Evolutionary conservation across 2,797 vertebrate genomes (phyloP).

Genomic region (Chaenodraco wilsoni): DNA sequence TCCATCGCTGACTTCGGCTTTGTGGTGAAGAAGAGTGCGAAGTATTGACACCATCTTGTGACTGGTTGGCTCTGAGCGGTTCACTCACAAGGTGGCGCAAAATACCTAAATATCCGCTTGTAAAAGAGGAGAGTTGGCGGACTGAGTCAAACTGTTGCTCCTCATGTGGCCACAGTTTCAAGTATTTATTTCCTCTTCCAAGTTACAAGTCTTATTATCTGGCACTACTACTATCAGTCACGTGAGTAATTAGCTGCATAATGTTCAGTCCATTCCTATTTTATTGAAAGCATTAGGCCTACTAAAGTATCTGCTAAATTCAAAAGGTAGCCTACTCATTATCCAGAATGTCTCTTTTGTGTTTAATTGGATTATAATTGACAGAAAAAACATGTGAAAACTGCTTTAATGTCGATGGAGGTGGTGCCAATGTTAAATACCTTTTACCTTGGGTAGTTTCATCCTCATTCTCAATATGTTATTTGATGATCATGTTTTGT

Average conservation of each 20-base stretch:
- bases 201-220: conserved; percentile 4
- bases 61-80: background rate
- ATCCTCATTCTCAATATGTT: too few relatives aligned
- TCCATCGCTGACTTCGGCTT: conserved; percentile 88
- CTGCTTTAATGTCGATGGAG: background rate
- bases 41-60: conserved; percentile 84
- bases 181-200: conserved; percentile 7
- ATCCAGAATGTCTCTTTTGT: background rate
- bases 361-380: background rate
- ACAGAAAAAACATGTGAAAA: background rate
- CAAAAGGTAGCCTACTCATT: background rate
- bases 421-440: too few relatives aligned
- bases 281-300: background rate
- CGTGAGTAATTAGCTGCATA: conserved; percentile 29
- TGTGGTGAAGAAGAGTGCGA: conserved; percentile 81
- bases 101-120: conserved; percentile 18
- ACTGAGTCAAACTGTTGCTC: background rate
- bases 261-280: background rate
- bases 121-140: background rate
- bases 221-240: conserved; percentile 34
- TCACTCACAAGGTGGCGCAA: conserved; percentile 67
- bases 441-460: background rate
- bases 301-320: background rate
- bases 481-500: background rate
- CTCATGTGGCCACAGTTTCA: background rate